A percentile compares a stretch with the other conserved stretches of the same genome.
Evolutionary conservation across 1,140 invertebrate genomes (phyloP).

Genomic region (Philotrypesis tridentata): DNA sequence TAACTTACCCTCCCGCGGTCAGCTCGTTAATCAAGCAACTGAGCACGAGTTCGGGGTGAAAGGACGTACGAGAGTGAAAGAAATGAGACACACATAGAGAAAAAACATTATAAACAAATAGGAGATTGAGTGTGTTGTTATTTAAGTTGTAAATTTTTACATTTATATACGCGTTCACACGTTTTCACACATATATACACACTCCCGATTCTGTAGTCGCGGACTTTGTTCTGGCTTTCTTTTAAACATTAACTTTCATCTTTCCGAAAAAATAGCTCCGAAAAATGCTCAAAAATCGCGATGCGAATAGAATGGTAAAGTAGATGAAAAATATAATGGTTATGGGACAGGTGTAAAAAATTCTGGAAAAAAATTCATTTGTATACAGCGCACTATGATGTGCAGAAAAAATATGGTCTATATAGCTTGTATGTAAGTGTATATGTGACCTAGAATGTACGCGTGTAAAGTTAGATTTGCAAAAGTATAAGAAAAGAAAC

Average conservation of each 20-base stretch:
- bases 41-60: constrained; percentile 77
- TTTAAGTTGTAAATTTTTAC: not conserved
- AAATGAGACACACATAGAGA: constrained; percentile 69
- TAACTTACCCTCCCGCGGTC: constrained; percentile 87
- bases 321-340: no score
- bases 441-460: constrained; percentile 21
- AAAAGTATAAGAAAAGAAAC: not conserved
- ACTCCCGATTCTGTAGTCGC: no score
- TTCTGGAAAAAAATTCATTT: no score
- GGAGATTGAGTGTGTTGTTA: not conserved
- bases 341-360: no score
- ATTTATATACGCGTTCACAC: not conserved
- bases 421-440: constrained; percentile 44
- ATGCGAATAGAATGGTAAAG: no score
- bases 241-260: no score
- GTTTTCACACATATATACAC: no score
- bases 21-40: constrained; percentile 91
- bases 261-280: no score
- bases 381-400: no score
- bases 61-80: constrained; percentile 77
- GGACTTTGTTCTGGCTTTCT: no score
- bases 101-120: constrained; percentile 71
- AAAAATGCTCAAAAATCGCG: no score
- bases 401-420: no score
- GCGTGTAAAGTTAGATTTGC: not conserved